phyloP scores from a whole-genome alignment of 2,888 invertebrate species.

The Neuroscelio doddi region DNA sequence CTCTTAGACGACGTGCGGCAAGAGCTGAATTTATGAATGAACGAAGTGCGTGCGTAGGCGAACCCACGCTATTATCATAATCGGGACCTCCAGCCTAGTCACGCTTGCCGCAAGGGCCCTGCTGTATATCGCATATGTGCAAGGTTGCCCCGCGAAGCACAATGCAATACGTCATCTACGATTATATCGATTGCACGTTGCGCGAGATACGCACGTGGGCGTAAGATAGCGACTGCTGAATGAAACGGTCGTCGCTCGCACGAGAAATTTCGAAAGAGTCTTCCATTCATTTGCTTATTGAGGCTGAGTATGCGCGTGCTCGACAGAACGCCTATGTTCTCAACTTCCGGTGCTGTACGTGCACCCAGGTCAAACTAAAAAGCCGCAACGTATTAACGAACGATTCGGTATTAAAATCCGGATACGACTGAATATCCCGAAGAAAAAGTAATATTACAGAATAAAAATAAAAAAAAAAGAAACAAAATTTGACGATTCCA shows the following conservation, averaged over 20 bases:
- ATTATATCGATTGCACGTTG: conserved; percentile 35
- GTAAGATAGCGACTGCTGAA: conserved; percentile 40
- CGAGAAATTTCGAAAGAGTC: conserved; percentile 35
- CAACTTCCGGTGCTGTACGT: too few species aligned
- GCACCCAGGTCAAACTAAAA: too few species aligned
- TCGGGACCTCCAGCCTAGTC: conserved; percentile 68
- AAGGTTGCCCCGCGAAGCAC: conserved; percentile 61
- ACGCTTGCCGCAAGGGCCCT: conserved; percentile 60
- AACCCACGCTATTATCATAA: conserved; percentile 69
- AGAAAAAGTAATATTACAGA: too few species aligned
- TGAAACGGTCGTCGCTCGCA: conserved; percentile 23
- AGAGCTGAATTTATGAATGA: conserved; percentile 60
- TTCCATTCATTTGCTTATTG: conserved; percentile 37
- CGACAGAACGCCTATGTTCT: too few species aligned
- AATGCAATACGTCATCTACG: conserved; percentile 43
- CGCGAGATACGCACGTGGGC: conserved; percentile 41
- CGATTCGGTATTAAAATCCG: too few species aligned
- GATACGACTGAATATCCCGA: too few species aligned
- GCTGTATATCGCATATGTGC: conserved; percentile 52
- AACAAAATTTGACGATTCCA: too few species aligned
- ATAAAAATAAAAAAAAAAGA: too few species aligned
- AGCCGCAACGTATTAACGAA: too few species aligned
- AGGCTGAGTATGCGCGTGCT: too few species aligned
- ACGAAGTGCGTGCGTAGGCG: conserved; percentile 64
- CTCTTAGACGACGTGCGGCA: conserved; percentile 44